Percentiles rank a stretch among this genome's conserved stretches.
phyloP scores from a whole-genome alignment of 2,797 vertebrate genomes.

The Alauda arvensis region DNA sequence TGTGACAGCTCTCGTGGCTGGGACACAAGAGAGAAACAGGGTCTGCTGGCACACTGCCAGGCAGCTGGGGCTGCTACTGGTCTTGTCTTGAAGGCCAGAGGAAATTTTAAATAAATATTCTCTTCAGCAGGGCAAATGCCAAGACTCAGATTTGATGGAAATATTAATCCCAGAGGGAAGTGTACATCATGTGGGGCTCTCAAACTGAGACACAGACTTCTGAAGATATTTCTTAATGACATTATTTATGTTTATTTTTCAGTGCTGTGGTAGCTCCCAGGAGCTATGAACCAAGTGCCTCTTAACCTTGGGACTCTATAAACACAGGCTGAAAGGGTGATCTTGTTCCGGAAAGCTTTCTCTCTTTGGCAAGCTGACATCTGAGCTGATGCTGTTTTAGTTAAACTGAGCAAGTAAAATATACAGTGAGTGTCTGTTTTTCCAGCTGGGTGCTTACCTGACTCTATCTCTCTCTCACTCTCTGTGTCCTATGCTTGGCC shows the following conservation, averaged over 20 bases:
- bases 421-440: constrained; percentile 16
- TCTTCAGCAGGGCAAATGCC: neutral
- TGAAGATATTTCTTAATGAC: constrained; percentile 20
- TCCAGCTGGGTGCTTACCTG: neutral
- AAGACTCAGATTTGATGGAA: neutral
- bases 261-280: constrained; percentile 25
- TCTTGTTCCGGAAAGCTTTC: neutral
- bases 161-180: constrained; percentile 21
- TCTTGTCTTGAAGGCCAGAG: neutral
- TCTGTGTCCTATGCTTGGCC: neutral
- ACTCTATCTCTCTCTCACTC: neutral
- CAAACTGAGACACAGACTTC: neutral
- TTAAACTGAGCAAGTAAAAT: constrained; percentile 10
- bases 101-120: constrained; percentile 29
- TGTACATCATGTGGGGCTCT: neutral
- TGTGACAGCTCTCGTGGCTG: neutral
- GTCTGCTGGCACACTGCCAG: neutral
- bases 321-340: constrained; percentile 31
- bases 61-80: neutral
- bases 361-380: constrained; percentile 16
- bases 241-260: constrained; percentile 52
- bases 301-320: constrained; percentile 45
- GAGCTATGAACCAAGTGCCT: constrained; percentile 43
- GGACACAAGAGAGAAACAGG: rapidly evolving
- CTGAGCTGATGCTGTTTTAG: constrained; percentile 14